These are phyloP conservation scores for Menidia menidia DNA, from an alignment of 2,797 vertebrate genomes.

Conservation along the genomic window DNA sequence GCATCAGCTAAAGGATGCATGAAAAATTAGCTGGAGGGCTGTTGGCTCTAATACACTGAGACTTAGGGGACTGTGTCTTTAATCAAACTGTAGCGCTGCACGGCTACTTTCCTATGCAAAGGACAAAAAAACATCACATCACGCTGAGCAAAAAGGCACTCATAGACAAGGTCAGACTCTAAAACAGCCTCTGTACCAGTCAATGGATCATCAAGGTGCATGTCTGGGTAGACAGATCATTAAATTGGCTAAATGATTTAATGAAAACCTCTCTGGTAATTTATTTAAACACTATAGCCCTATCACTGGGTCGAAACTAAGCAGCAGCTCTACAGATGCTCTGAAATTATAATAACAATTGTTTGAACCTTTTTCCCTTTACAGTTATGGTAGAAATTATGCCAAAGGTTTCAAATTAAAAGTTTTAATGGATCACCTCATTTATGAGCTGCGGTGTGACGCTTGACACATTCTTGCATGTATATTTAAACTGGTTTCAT, in stretches of 20 bases:
- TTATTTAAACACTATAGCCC: not conserved
- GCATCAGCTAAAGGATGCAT: not conserved
- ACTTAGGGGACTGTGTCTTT: not conserved
- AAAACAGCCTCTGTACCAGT: not conserved
- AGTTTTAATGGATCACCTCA: slow-evolving; percentile 24
- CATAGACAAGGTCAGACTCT: not conserved
- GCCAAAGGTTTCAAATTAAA: slow-evolving; percentile 45
- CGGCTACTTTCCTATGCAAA: not conserved
- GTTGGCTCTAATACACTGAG: not conserved
- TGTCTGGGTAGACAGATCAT: not conserved
- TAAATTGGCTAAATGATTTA: not conserved
- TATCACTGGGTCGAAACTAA: not conserved
- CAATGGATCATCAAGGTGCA: not conserved
- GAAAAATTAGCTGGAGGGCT: not conserved
- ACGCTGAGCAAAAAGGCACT: not conserved
- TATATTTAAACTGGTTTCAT: slow-evolving; percentile 9
- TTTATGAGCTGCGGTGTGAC: not conserved
- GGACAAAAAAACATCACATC: not conserved
- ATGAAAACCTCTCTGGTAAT: not conserved
- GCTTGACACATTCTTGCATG: slow-evolving; percentile 1
- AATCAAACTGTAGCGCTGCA: not conserved
- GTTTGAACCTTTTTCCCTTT: not conserved
- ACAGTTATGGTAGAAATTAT: not conserved
- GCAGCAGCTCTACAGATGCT: not conserved
- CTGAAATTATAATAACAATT: not conserved